phyloP scores from a whole-genome alignment of 2,888 invertebrate species.

The Ennomos fuscantarius region DNA sequence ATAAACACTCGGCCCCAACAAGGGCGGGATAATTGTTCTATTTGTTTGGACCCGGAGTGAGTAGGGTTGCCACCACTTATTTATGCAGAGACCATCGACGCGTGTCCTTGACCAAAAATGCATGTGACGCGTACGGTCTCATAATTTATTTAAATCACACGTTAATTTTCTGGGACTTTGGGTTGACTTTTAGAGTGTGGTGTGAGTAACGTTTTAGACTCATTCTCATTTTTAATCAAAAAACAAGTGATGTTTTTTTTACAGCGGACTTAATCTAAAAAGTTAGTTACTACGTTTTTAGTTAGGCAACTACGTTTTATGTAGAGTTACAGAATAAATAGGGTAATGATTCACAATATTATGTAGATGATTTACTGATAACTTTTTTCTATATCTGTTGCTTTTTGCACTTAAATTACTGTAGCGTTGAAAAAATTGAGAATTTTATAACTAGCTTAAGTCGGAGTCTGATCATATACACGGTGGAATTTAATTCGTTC shows the following conservation, averaged over 20 bases:
- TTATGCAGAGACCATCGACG: conserved; percentile 58
- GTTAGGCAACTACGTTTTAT: too few species aligned
- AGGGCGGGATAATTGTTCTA: conserved; percentile 78
- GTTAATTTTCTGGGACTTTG: conserved; percentile 31
- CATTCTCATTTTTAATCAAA: not conserved
- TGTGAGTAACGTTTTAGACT: conserved; percentile 7
- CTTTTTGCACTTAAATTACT: too few species aligned
- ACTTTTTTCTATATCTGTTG: too few species aligned
- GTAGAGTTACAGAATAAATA: too few species aligned
- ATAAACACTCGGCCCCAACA: conserved; percentile 66
- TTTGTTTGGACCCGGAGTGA: conserved; percentile 67
- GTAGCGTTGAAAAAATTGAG: too few species aligned
- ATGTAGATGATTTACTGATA: too few species aligned
- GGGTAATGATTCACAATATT: too few species aligned
- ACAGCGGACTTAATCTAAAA: too few species aligned
- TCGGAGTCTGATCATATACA: too few species aligned
- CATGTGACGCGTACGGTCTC: conserved; percentile 38
- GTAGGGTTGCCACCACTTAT: conserved; percentile 72
- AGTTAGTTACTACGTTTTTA: too few species aligned
- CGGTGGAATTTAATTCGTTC: too few species aligned
- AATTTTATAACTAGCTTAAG: too few species aligned
- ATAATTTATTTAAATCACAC: conserved; percentile 38
- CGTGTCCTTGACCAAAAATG: conserved; percentile 38
- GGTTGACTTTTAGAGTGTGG: conserved; percentile 19
- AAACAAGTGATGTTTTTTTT: not conserved